Percentiles rank a stretch among this genome's conserved stretches.
phyloP scores from a whole-genome alignment of 2,888 invertebrate genomes.

The Argyresthia goedartella region DNA sequence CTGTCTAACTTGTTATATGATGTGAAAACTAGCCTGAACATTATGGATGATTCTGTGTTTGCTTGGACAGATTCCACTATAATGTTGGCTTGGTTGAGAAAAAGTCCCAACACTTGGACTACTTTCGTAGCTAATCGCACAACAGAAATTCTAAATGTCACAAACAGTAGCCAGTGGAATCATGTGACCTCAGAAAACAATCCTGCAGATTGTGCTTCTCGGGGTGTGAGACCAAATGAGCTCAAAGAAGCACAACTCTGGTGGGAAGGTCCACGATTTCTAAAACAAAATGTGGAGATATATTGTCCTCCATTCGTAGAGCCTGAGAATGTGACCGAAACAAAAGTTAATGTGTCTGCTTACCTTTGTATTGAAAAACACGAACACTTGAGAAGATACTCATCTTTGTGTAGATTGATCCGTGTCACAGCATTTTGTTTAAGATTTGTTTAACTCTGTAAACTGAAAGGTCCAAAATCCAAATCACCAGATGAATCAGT shows the following conservation, averaged over 20 bases:
- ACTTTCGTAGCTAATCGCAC: conserved; percentile 1
- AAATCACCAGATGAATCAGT: too few species aligned
- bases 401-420: background rate
- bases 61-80: conserved; percentile 1
- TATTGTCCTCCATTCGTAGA: background rate
- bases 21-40: background rate
- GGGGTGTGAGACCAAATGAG: background rate
- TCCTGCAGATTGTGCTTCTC: background rate
- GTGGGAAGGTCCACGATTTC: background rate
- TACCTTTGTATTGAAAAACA: background rate
- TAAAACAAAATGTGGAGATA: background rate
- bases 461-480: too few species aligned
- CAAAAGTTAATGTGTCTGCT: background rate
- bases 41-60: background rate
- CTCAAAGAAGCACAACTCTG: background rate
- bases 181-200: background rate
- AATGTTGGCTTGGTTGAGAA: background rate
- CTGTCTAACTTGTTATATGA: background rate
- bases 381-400: background rate
- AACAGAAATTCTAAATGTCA: background rate
- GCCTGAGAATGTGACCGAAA: background rate
- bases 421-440: background rate
- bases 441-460: background rate
- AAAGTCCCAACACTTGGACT: background rate
- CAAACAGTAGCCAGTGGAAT: too few species aligned